Percentiles rank a stretch among this genome's conserved stretches.
Conservation (phyloP, 2,888 invertebrate species). For the Keiferia lycopersicella region DNA sequence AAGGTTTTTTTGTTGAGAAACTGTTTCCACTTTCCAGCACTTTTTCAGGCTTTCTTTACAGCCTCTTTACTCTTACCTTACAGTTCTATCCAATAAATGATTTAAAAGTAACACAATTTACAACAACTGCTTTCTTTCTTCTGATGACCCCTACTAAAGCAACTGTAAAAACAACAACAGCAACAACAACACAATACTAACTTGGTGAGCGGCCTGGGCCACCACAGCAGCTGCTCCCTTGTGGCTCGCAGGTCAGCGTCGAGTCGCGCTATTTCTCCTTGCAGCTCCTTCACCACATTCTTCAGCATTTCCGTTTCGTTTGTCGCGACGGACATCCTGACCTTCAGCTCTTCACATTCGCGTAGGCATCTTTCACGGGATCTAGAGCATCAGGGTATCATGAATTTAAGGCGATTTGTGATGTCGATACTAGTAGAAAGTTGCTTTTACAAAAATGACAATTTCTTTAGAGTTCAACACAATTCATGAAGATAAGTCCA, state of each 20-base stretch:
- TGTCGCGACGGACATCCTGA: slow-evolving; percentile 36
- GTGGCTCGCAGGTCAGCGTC: slow-evolving; percentile 46
- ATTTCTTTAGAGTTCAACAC: too few relatives aligned
- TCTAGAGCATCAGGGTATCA: slow-evolving; percentile 28
- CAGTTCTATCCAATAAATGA: too few relatives aligned
- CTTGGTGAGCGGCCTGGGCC: slow-evolving; percentile 67
- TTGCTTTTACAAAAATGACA: too few relatives aligned
- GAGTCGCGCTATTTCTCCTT: slow-evolving; percentile 41
- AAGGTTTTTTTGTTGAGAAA: background rate
- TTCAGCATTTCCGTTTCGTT: slow-evolving; percentile 36
- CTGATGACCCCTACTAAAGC: background rate
- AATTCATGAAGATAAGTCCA: too few relatives aligned
- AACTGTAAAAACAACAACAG: too few relatives aligned
- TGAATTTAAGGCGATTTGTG: too few relatives aligned
- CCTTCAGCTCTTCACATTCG: slow-evolving; percentile 36
- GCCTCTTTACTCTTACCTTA: background rate
- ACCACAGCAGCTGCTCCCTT: slow-evolving; percentile 60
- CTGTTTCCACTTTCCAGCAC: background rate
- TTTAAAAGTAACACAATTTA: background rate
- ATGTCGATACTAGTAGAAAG: too few relatives aligned
- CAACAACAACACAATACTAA: slow-evolving; percentile 31
- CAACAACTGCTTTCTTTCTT: background rate
- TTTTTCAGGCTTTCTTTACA: background rate
- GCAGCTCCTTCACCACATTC: slow-evolving; percentile 41
- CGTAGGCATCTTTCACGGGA: slow-evolving; percentile 38